Evolutionary conservation across 2,888 invertebrate genomes (phyloP), one percentile per base, ranked within the genome.

Genomic region (Dryococelus australis): DNA sequence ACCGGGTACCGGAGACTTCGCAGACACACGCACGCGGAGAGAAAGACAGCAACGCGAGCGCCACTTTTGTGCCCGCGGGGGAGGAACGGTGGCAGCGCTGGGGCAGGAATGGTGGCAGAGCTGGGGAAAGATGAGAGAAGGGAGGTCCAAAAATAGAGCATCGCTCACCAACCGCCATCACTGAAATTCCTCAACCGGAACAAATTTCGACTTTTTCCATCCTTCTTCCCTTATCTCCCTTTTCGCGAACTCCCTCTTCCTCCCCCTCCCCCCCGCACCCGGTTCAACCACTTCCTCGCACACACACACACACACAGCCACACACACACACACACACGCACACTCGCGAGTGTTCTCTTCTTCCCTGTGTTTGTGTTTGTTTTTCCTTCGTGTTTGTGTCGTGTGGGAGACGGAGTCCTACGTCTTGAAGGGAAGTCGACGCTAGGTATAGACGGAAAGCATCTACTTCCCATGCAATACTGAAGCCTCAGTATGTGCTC

Each of bases 121-220:
- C 5, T 65, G 65, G 65, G 13, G 20, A 24, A 65, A 12, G 65
- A 43, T 20, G 43, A 51, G 51, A 43, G 84, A 43, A 6, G 24
- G 8, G 9, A 8, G 24, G 81, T 8, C 79, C 6, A 43, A 35
- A 80, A 81, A 86, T 4, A 87, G 78, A 84, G 79, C 84, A 78
- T 83, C 28, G 65, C 47, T 85, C 87, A 84, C 78, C 85, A 86
- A 84, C 88, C 84, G 87, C 88, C 88, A 88, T 88, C 87, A 88
- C 84, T 27, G 79, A 53, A 84, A 20, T 84, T 80, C 53, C 86
- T 87, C 88, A 88, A 78, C 88, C 86, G 88, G 88, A 88, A 88
- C 78, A 87, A 87, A 87, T 87, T 87, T 84, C 53, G 35, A 53
- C 47, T 51, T 86, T 87, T 86, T 81, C 47, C 6, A 4, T 2